Conservation (phyloP, 1,140 invertebrate genomes). For the Leptopilina clavipes region DNA sequence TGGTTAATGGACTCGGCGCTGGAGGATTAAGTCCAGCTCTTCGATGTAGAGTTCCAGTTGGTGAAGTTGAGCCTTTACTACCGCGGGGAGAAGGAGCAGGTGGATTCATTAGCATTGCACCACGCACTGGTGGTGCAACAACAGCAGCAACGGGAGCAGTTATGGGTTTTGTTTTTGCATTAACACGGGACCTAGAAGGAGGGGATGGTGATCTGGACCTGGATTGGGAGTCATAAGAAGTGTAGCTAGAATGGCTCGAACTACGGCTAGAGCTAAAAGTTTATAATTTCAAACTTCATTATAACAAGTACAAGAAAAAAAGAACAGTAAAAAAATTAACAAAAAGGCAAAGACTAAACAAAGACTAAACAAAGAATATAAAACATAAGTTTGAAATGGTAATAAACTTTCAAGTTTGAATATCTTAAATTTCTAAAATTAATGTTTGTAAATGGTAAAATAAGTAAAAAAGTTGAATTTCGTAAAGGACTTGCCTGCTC, state of each 20-base stretch:
- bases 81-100: constrained; percentile 78
- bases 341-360: too few relatives aligned
- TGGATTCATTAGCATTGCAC: constrained; percentile 82
- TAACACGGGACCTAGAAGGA: constrained; percentile 67
- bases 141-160: constrained; percentile 61
- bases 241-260: constrained; percentile 75
- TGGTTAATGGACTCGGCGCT: constrained; percentile 68
- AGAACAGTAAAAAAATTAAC: too few relatives aligned
- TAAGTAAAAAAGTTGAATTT: neutral
- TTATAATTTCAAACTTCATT: constrained; percentile 41
- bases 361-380: too few relatives aligned
- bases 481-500: constrained; percentile 76
- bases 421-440: too few relatives aligned
- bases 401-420: too few relatives aligned
- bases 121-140: constrained; percentile 58
- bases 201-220: constrained; percentile 76
- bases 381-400: too few relatives aligned
- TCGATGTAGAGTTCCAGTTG: constrained; percentile 67
- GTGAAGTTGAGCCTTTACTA: constrained; percentile 67
- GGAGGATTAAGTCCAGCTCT: constrained; percentile 72
- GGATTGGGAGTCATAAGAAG: constrained; percentile 76
- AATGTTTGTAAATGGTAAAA: neutral
- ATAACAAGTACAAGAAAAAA: constrained; percentile 27
- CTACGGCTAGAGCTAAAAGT: constrained; percentile 75
- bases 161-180: constrained; percentile 66